A percentile compares a stretch with the other conserved stretches of the same genome.
phyloP scores from a whole-genome alignment of 1,140 invertebrate genomes.

The Nephila pilipes region DNA sequence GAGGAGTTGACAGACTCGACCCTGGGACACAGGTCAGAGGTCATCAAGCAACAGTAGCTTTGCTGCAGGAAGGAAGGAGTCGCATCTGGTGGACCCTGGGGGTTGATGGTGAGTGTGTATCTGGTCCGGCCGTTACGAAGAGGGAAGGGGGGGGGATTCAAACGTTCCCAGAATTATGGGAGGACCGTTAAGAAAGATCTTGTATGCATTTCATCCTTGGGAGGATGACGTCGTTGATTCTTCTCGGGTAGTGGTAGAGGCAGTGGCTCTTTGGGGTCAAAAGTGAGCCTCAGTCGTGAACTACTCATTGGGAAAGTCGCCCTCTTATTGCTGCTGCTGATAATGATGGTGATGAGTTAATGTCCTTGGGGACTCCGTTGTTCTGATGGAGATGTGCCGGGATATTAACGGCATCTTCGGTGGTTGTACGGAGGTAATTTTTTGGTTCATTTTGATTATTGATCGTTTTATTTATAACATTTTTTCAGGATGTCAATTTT shows the following conservation, averaged over 20 bases:
- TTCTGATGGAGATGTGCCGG: not conserved
- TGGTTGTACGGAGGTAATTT: too few species aligned
- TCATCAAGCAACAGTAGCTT: slow-evolving; percentile 40
- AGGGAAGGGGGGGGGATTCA: not conserved
- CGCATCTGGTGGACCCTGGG: slow-evolving; percentile 36
- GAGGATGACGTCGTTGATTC: slow-evolving; percentile 54
- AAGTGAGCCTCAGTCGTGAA: not conserved
- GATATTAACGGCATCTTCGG: not conserved
- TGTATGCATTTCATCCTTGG: slow-evolving; percentile 59
- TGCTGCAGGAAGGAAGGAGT: slow-evolving; percentile 42
- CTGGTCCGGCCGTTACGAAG: slow-evolving; percentile 48
- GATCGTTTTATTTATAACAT: not conserved
- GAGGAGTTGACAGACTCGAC: slow-evolving; percentile 65
- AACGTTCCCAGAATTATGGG: slow-evolving; percentile 45
- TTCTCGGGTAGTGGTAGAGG: slow-evolving; percentile 25
- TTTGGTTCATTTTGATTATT: not conserved
- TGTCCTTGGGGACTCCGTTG: not conserved
- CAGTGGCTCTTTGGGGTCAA: slow-evolving; percentile 8
- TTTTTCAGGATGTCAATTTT: too few species aligned
- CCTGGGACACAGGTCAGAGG: slow-evolving; percentile 68
- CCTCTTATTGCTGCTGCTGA: not conserved
- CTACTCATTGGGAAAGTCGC: not conserved
- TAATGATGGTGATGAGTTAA: not conserved
- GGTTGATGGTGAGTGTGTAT: slow-evolving; percentile 10
- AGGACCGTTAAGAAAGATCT: slow-evolving; percentile 69